Conservation (phyloP, 2,113 vertebrate genomes). For the Stercorarius parasiticus region DNA sequence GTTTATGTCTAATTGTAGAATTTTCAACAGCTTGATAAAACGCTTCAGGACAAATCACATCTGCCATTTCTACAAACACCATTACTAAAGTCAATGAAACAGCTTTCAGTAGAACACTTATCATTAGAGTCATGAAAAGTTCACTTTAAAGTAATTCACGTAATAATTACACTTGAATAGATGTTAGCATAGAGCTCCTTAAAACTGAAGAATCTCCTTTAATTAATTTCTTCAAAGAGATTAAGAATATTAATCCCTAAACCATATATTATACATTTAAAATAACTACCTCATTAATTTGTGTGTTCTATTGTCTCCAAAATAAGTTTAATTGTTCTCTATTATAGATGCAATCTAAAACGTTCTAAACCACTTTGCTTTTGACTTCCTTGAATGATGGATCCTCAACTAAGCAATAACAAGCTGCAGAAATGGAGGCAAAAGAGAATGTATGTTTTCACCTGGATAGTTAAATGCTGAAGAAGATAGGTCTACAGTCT, state of each 20-base stretch:
- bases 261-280: background rate
- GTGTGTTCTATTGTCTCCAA: background rate
- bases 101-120: background rate
- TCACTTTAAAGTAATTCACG: background rate
- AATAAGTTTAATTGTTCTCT: background rate
- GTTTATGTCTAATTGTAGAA: background rate
- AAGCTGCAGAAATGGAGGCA: background rate
- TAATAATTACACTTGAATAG: background rate
- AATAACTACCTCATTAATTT: background rate
- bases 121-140: background rate
- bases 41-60: constrained; percentile 8
- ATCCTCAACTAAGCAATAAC: background rate
- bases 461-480: background rate
- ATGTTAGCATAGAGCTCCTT: background rate
- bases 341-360: background rate
- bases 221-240: background rate
- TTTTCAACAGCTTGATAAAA: background rate
- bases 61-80: background rate
- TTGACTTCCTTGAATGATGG: background rate
- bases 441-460: background rate
- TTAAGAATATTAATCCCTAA: constrained; percentile 17
- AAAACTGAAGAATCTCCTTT: background rate
- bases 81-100: background rate
- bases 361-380: background rate
- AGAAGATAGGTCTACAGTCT: background rate